Conservation (phyloP, 1,140 invertebrate genomes). For the Eupristina koningsbergeri region DNA sequence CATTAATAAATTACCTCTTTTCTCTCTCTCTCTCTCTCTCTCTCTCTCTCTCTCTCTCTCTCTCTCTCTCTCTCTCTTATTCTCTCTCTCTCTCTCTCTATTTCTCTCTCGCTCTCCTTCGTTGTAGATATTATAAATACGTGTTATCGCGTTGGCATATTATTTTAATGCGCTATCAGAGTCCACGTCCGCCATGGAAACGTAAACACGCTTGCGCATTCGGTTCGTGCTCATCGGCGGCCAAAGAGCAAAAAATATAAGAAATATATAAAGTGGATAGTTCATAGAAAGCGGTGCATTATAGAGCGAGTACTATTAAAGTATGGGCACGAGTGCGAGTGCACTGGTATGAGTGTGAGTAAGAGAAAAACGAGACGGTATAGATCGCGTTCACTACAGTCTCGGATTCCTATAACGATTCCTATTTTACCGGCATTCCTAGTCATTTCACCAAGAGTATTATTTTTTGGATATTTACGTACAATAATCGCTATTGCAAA, state of each 20-base stretch:
- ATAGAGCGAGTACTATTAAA: too few species aligned
- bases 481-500: not conserved
- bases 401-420: not conserved
- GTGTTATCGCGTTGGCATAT: slow-evolving; percentile 35
- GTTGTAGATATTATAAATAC: slow-evolving; percentile 35
- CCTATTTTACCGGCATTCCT: slow-evolving; percentile 1
- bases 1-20: slow-evolving; percentile 7
- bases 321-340: too few species aligned
- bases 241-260: slow-evolving; percentile 6
- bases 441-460: not conserved
- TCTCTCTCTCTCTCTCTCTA: too few species aligned
- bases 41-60: too few species aligned
- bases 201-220: not conserved
- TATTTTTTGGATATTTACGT: not conserved
- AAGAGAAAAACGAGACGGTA: not conserved
- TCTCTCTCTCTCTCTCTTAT: not conserved
- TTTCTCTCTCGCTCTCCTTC: not conserved
- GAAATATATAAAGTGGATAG: slow-evolving; percentile 21
- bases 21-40: not conserved
- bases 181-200: slow-evolving; percentile 31
- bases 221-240: not conserved
- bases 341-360: too few species aligned
- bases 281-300: not conserved
- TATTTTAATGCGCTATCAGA: slow-evolving; percentile 49
- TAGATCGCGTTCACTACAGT: not conserved